Evolutionary conservation across 2,888 invertebrate species (phyloP).

Genomic region (Polylopha cassiicola): DNA sequence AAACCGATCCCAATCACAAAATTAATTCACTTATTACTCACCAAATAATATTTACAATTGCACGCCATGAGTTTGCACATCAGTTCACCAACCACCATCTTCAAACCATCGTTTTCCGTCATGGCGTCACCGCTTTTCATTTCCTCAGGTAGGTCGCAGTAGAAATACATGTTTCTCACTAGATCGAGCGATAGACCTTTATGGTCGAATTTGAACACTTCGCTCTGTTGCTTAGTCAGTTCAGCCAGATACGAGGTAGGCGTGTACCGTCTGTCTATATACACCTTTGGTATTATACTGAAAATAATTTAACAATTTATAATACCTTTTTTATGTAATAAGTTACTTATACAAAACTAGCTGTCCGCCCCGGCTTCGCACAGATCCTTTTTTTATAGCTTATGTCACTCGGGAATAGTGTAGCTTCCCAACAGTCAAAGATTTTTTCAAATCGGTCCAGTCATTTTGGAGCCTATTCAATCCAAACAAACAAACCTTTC

Average conservation of each 20-base stretch:
- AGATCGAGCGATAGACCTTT: conserved; percentile 42
- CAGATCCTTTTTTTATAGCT: no score
- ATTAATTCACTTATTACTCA: no score
- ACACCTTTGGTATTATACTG: conserved; percentile 58
- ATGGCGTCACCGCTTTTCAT: conserved; percentile 35
- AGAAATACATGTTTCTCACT: conserved; percentile 59
- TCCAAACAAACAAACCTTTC: no score
- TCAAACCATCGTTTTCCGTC: conserved; percentile 34
- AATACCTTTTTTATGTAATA: neutral
- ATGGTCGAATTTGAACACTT: conserved; percentile 43
- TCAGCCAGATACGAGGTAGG: conserved; percentile 47
- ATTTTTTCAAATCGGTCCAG: no score
- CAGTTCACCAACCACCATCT: conserved; percentile 44
- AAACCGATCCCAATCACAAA: no score
- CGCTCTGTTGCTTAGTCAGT: conserved; percentile 44
- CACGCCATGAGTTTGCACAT: conserved; percentile 73
- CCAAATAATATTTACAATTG: conserved; percentile 81
- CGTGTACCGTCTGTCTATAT: conserved; percentile 41
- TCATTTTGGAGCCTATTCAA: no score
- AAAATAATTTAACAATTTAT: conserved; percentile 15
- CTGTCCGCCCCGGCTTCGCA: no score
- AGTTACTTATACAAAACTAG: neutral
- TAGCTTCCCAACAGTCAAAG: no score
- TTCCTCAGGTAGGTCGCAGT: conserved; percentile 54
- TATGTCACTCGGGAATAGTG: no score